Conservation (phyloP, 2,888 invertebrate species). For the Chaetogeoica ovagalla region DNA sequence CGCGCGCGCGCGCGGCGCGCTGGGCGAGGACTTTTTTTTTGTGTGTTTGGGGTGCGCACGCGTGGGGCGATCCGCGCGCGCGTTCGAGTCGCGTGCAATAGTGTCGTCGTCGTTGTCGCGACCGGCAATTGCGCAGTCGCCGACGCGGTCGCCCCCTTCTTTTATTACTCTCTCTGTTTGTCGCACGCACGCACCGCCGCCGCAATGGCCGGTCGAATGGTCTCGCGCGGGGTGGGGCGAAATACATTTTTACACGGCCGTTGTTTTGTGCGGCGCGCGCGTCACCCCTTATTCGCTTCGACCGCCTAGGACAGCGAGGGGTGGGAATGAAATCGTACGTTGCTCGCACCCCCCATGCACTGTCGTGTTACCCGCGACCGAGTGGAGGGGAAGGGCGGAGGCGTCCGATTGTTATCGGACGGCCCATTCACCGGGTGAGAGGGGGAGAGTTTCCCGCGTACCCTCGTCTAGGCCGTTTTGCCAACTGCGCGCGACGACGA, state of each 20-base stretch:
- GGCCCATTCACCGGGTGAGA: not conserved
- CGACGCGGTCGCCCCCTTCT: slow-evolving; percentile 22
- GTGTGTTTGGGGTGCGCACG: not conserved
- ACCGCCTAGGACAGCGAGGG: not conserved
- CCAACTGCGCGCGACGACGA: too few species aligned
- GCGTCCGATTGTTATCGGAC: slow-evolving; percentile 46
- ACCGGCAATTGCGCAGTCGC: slow-evolving; percentile 50
- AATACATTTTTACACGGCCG: slow-evolving; percentile 44
- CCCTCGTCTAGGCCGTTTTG: too few species aligned
- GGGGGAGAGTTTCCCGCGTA: too few species aligned
- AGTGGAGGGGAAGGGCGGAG: not conserved
- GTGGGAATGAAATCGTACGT: too few species aligned
- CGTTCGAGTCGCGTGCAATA: not conserved
- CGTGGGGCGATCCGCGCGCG: not conserved
- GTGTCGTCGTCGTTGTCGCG: slow-evolving; percentile 16
- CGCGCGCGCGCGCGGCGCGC: slow-evolving; percentile 5
- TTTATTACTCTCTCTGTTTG: not conserved
- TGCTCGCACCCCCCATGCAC: too few species aligned
- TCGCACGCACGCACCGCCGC: not conserved
- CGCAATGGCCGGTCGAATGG: not conserved
- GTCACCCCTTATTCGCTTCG: slow-evolving; percentile 27
- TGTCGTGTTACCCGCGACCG: too few species aligned
- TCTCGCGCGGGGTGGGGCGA: slow-evolving; percentile 21
- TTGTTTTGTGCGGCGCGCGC: not conserved
- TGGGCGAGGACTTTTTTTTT: not conserved